Percentiles rank a stretch among this genome's conserved stretches.
These are phyloP conservation scores for Physeter macrocephalus DNA, from an alignment of 2,113 vertebrate genomes.

Conservation along the genomic window DNA sequence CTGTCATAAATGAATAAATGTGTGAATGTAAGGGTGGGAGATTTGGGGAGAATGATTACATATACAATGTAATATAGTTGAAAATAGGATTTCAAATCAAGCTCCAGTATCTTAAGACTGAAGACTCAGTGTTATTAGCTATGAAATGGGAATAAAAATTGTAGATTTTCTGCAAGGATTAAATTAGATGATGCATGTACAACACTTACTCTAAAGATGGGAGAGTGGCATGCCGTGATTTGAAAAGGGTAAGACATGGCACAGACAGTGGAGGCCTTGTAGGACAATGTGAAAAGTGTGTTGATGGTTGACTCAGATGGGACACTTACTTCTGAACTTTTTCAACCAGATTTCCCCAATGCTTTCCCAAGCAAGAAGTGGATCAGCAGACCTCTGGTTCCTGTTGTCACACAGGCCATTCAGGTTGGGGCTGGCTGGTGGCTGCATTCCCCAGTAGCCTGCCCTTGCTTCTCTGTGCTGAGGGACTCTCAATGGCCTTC, in stretches of 20 bases:
- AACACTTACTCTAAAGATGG: not conserved
- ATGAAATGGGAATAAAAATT: not conserved
- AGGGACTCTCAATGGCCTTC: not conserved
- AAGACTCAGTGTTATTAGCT: not conserved
- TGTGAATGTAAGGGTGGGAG: not conserved
- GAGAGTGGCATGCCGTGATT: not conserved
- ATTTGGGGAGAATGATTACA: not conserved
- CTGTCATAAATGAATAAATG: not conserved
- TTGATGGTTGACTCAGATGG: not conserved
- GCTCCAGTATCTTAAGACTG: not conserved
- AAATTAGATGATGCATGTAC: not conserved
- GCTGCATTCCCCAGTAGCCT: not conserved
- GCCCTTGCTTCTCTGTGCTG: not conserved
- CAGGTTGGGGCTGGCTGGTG: not conserved
- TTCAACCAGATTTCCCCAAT: not conserved
- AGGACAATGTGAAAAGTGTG: not conserved
- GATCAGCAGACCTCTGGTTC: not conserved
- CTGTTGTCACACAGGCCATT: not conserved
- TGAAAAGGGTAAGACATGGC: not conserved
- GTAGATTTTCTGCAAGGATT: not conserved
- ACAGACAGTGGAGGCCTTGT: not conserved
- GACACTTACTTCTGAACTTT: not conserved
- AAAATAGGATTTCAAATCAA: not conserved
- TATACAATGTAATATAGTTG: not conserved
- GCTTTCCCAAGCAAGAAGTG: not conserved